These are phyloP conservation scores for Xestia xanthographa DNA, from an alignment of 2,888 invertebrate genomes.

Conservation along the genomic window DNA sequence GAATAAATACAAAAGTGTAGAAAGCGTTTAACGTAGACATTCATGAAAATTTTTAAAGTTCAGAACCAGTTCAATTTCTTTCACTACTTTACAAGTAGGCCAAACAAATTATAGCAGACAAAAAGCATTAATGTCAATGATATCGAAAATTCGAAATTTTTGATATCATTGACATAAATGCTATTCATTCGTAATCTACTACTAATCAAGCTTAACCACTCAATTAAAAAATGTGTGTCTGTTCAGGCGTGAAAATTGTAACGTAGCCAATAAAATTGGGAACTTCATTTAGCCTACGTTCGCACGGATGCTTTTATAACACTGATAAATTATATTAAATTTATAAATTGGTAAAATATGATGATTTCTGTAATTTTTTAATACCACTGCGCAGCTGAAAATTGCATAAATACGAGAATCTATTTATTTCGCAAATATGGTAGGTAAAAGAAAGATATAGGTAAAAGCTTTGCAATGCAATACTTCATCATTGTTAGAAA, in stretches of 20 bases:
- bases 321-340: background rate
- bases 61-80: slow-evolving; percentile 13
- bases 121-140: slow-evolving; percentile 44
- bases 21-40: background rate
- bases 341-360: background rate
- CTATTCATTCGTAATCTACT: slow-evolving; percentile 1
- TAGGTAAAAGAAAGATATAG: background rate
- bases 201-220: slow-evolving; percentile 45
- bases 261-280: slow-evolving; percentile 10
- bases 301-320: background rate
- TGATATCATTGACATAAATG: background rate
- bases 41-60: background rate
- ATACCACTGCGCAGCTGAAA: background rate
- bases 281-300: slow-evolving; percentile 28
- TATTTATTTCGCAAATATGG: background rate
- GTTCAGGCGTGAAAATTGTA: slow-evolving; percentile 39
- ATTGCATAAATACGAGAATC: background rate
- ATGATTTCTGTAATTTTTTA: background rate
- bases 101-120: slow-evolving; percentile 18
- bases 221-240: slow-evolving; percentile 27
- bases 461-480: background rate
- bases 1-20: background rate
- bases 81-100: slow-evolving; percentile 21
- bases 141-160: slow-evolving; percentile 24
- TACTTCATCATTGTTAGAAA: background rate